Evolutionary conservation across 2,113 vertebrate species (phyloP), one percentile per base, ranked within the genome.

Genomic region (Acrocephalus kingi): DNA sequence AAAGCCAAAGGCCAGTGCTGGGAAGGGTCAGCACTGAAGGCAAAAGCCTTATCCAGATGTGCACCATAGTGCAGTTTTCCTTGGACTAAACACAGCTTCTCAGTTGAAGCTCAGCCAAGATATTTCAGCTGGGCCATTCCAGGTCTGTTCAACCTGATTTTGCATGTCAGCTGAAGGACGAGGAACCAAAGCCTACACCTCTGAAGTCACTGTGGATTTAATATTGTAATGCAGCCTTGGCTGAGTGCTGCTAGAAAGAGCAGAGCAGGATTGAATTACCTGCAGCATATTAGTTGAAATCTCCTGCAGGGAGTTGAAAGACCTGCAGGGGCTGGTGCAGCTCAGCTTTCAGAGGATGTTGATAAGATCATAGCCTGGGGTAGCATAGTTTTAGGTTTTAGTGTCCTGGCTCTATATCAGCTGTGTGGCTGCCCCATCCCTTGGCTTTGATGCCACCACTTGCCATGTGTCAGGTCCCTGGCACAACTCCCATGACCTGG

Each of bases 261-360:
- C 75, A 49, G 48, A 67, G 75, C 64, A 11, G 28, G 84, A 89
- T 96, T 93, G 93, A 93, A 94, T 97, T 97, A 95, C 96, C 79
- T 55, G 73, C 83, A 61, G 95, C 68, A 56, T 13, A 61, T 86
- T 61, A 67, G 39, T 4, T 68, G 64, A 84, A 92, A 86, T 78
- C 76, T 75, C 56, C 59, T 54, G n/a, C n/a, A n/a, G n/a, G n/a
- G n/a, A n/a, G n/a, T n/a, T n/a, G n/a, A n/a, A 39, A 10, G 80
- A 90, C 28, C 75, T 0, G 1, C 68, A 75, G 76, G 49, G 56
- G 73, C 72, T 37, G 64, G 19, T 49, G 76, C 90, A 90, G 93
- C 90, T 96, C 92, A 87, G 61, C 56, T 97, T 96, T 95, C 94
- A 0, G 71, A 72, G 74, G 17, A 94, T 46, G 16, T 0, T 76